Evolutionary conservation across 2,113 vertebrate species (phyloP).

Genomic region (Cichladusa arquata): DNA sequence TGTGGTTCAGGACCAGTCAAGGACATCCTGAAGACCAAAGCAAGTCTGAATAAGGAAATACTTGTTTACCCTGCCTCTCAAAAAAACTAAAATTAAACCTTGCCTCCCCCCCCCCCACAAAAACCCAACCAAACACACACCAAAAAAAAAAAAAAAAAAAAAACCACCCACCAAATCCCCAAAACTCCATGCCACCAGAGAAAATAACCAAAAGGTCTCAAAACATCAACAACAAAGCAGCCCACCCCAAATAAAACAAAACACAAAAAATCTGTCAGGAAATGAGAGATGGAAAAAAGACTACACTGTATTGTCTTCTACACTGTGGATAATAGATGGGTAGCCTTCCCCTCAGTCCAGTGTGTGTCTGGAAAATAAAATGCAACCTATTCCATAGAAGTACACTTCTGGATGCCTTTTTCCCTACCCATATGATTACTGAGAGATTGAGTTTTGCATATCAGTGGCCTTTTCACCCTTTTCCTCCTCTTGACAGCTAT

Average conservation of each 20-base stretch:
- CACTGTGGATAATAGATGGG: background rate
- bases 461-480: background rate
- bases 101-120: rapidly evolving
- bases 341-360: background rate
- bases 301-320: background rate
- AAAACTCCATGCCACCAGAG: background rate
- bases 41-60: background rate
- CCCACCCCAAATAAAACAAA: background rate
- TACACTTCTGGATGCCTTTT: background rate
- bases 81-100: background rate
- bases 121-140: no score
- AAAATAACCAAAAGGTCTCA: background rate
- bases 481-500: background rate
- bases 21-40: background rate
- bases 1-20: background rate
- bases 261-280: background rate
- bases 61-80: background rate
- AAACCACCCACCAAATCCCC: rapidly evolving
- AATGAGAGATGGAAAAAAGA: background rate
- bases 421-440: background rate
- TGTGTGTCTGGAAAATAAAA: background rate
- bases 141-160: background rate
- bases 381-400: background rate
- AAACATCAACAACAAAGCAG: background rate
- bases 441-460: rapidly evolving